phyloP scores from a whole-genome alignment of 1,140 invertebrate genomes.

The Paraescarpia echinospica region DNA sequence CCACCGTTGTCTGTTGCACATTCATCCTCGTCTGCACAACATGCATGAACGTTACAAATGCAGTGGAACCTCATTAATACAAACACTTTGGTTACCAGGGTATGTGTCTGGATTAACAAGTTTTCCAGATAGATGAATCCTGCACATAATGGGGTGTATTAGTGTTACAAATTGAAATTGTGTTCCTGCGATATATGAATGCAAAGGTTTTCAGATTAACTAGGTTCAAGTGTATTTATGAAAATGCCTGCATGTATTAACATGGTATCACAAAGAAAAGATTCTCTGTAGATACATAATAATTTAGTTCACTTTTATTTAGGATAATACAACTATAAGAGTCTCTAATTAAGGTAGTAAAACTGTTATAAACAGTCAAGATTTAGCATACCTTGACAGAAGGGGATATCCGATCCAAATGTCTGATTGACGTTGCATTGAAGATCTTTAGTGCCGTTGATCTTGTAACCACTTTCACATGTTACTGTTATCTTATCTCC shows the following conservation, averaged over 20 bases:
- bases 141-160: too few relatives aligned
- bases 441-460: neutral
- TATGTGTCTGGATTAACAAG: too few relatives aligned
- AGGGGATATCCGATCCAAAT: neutral
- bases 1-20: neutral
- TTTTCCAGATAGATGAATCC: too few relatives aligned
- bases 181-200: too few relatives aligned
- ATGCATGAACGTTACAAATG: neutral
- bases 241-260: neutral
- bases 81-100: too few relatives aligned
- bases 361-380: too few relatives aligned
- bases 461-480: neutral
- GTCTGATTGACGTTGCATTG: slow-evolving; percentile 7
- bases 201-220: too few relatives aligned
- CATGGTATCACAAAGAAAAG: neutral
- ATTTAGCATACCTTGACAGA: neutral
- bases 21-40: neutral
- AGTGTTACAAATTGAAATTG: too few relatives aligned
- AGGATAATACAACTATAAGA: neutral
- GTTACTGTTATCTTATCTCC: neutral
- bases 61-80: too few relatives aligned
- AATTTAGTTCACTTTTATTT: neutral
- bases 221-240: too few relatives aligned
- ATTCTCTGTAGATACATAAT: too few relatives aligned
- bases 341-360: too few relatives aligned